Evolutionary conservation across 1,140 invertebrate species (phyloP), one percentile per base, ranked within the genome.

Genomic region (Anastatus disparis): DNA sequence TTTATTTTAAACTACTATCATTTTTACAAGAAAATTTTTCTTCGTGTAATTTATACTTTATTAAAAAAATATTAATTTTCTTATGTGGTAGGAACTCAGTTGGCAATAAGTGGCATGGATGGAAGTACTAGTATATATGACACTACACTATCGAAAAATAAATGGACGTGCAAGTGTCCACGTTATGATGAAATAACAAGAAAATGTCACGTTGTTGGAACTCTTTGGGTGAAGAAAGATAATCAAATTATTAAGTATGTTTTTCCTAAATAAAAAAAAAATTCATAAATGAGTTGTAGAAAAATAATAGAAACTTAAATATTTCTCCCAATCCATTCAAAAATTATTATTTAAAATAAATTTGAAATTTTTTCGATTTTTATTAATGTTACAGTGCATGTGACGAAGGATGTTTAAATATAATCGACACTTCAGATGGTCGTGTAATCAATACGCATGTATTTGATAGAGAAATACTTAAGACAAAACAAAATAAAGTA

Each of bases 171-270:
- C 29, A 50, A 27, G 4, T 71, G 70, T 12, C 15, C 40, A 1
- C 56, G 61, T 17, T 17, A 52, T 24, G n/a, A 56, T 24, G n/a
- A 17, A 0, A 13, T 3, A 6, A 20, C 15, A n/a, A 29, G 15
- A 52, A n/a, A 13, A 2, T 78, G 77, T 42, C 7, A 31, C 17
- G 65, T 72, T 0, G 20, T 24, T 10, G 75, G 74, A 22, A 29
- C 76, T 2, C 65, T 68, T 44, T 82, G 80, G 80, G 73, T 73
- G 4, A 52, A 72, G 8, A 7, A 68, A 1, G 78, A 82, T 29
- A 50, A 55, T 20, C 52, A 70, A 1, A 55, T 81, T 2, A 50
- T 81, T 6, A 71, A 44, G 81, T 82, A 56, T 79, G 68, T 56
- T 46, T 66, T 40, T 27, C 17, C 15, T 29, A 3, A 17, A 1